Evolutionary conservation across 2,888 invertebrate species (phyloP).

Genomic region (Glaucopsyche alexis): DNA sequence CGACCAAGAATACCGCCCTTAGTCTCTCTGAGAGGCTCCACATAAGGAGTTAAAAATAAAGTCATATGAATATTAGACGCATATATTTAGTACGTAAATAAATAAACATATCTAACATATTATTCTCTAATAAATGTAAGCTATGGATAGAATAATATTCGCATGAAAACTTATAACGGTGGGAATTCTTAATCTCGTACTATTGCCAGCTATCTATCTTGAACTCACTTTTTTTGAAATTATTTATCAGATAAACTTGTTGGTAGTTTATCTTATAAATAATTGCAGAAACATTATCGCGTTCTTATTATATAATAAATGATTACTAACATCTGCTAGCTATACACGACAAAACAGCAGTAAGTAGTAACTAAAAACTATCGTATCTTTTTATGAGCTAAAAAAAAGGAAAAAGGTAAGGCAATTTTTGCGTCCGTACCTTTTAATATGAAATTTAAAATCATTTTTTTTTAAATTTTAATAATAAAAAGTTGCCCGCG

Average conservation of each 20-base stretch:
- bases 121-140: background rate
- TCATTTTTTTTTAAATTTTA: no score
- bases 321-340: background rate
- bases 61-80: no score
- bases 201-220: background rate
- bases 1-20: no score
- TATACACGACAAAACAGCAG: background rate
- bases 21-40: no score
- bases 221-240: conserved; percentile 8
- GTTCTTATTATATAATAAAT: background rate
- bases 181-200: background rate
- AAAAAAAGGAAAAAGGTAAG: background rate
- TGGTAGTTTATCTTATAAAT: no score
- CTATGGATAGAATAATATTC: background rate
- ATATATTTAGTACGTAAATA: background rate
- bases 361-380: background rate
- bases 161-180: background rate
- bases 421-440: background rate
- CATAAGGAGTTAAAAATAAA: no score
- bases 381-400: background rate
- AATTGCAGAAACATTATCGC: background rate
- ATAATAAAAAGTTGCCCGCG: no score
- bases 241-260: conserved; percentile 16
- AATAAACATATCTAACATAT: background rate
- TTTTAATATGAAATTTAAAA: background rate